Conservation (phyloP, 2,888 invertebrate genomes). For the Lasioglossum marginatum region DNA sequence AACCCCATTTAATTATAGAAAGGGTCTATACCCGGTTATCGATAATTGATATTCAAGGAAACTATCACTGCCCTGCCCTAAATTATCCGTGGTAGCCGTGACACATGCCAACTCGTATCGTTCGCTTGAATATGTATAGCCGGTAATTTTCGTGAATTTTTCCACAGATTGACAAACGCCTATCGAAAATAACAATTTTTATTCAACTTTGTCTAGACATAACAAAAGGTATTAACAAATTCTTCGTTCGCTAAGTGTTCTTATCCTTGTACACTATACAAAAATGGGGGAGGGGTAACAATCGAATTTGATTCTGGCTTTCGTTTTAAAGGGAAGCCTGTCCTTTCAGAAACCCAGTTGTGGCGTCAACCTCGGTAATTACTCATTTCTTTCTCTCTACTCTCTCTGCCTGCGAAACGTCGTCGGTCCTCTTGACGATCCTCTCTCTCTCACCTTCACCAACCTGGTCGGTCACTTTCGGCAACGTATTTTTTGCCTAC, state of each 20-base stretch:
- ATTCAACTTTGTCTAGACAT: constrained; percentile 18
- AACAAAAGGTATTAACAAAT: constrained; percentile 45
- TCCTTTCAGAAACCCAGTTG: constrained; percentile 4
- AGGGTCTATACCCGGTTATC: constrained; percentile 41
- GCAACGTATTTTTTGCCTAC: constrained; percentile 80
- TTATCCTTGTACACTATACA: constrained; percentile 18
- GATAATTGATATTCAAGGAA: constrained; percentile 47
- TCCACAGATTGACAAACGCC: not conserved
- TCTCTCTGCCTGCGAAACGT: constrained; percentile 35
- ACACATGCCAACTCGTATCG: not conserved
- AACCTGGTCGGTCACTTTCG: constrained; percentile 74
- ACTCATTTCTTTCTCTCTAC: constrained; percentile 28
- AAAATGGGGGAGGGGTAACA: not conserved
- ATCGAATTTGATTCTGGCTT: constrained; percentile 10
- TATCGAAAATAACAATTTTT: constrained; percentile 22
- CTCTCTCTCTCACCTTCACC: constrained; percentile 78
- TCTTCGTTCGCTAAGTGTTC: constrained; percentile 17
- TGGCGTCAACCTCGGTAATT: constrained; percentile 25
- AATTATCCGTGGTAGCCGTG: constrained; percentile 1
- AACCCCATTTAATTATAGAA: constrained; percentile 36
- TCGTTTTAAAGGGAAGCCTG: not conserved
- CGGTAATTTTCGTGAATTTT: not conserved
- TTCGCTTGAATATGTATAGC: not conserved
- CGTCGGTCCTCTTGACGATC: constrained; percentile 67
- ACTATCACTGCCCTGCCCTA: not conserved